Evolutionary conservation across 2,113 vertebrate genomes (phyloP).

Genomic region (Gavialis gangeticus): DNA sequence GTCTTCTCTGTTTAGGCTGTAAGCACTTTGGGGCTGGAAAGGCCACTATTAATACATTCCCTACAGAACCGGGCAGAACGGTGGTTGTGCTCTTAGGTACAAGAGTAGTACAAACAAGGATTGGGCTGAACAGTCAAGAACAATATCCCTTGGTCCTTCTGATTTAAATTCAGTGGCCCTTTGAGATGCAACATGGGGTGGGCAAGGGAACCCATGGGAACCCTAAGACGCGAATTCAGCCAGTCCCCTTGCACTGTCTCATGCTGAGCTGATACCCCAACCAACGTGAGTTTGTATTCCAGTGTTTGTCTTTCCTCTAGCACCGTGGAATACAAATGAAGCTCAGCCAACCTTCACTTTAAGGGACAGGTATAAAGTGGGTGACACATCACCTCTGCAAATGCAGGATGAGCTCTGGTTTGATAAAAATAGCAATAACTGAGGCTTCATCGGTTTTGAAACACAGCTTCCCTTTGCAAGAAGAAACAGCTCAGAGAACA

Average conservation of each 20-base stretch:
- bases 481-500: not conserved
- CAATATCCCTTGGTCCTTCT: not conserved
- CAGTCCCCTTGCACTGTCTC: not conserved
- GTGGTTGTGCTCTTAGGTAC: not conserved
- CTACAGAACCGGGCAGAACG: not conserved
- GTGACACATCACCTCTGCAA: not conserved
- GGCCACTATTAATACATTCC: not conserved
- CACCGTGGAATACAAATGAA: not conserved
- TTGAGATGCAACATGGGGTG: not conserved
- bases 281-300: not conserved
- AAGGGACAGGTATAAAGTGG: not conserved
- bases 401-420: not conserved
- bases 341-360: not conserved
- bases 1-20: fast-evolving
- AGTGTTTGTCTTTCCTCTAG: not conserved
- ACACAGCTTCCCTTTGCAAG: not conserved
- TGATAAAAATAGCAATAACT: not conserved
- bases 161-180: not conserved
- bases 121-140: not conserved
- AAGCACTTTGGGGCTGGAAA: not conserved
- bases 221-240: not conserved
- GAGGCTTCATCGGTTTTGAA: not conserved
- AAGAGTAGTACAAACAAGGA: not conserved
- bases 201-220: not conserved
- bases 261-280: not conserved